Evolutionary conservation across 2,113 vertebrate genomes (phyloP), one percentile per base, ranked within the genome.

Genomic region (Cygnus atratus): DNA sequence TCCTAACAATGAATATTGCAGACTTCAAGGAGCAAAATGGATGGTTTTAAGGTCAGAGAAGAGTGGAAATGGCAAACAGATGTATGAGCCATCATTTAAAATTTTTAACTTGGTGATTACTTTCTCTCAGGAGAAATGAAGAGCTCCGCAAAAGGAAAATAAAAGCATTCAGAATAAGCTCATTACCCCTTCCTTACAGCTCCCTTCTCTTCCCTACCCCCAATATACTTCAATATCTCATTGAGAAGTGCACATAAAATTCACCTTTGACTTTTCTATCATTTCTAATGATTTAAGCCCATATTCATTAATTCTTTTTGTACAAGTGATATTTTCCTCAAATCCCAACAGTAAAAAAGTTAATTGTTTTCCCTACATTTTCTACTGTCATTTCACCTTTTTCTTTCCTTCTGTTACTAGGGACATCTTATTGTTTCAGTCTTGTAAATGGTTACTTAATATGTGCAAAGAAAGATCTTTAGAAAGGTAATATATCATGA

Each of bases 401-500:
- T 93, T 12, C 50, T 66, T 92, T 96, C 24, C 43, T 84, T 94
- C 10, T 58, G 25, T 65, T 83, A 37, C 28, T 67, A 58, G 44
- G 54, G 31, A 73, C 29, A 84, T 70, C 37, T 31, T 65, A 84
- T 84, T 84, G 82, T 91, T 96, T 93, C 84, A 83, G 71, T 58
- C 22, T 52, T 84, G 25, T 58, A 93, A 95, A 75, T 75, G 48
- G 70, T 93, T 95, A 91, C 54, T 90, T 93, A 92, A 70, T 94
- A 87, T 37, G 39, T 67, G 63, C 57, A 79, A 94, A 93, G 81
- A 73, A 94, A 95, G 81, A 79, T 41, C 37, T 92, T 93, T 87
- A 94, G 91, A 96, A 96, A 95, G 66, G 70, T 95, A 96, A 93
- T 95, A 87, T 55, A 91, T 96, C 50, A 71, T 61, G 35, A 46